Conservation (phyloP, 1,140 invertebrate species). For the Limonius californicus region DNA sequence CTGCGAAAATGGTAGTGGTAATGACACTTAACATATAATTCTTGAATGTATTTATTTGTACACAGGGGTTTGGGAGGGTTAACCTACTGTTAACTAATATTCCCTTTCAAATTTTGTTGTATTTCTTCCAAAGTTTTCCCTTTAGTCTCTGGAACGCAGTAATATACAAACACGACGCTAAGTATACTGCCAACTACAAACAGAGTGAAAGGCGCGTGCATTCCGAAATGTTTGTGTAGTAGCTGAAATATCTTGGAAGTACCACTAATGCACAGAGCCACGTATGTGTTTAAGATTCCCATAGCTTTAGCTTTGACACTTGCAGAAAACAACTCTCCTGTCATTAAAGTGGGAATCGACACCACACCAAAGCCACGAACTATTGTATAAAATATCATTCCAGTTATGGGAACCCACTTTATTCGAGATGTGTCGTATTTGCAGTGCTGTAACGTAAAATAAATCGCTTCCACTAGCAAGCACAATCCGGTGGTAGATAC, state of each 20-base stretch:
- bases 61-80: too few species aligned
- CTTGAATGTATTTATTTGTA: too few species aligned
- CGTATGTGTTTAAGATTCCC: neutral
- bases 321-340: constrained; percentile 15
- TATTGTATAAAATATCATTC: neutral
- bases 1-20: too few species aligned
- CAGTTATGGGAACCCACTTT: neutral
- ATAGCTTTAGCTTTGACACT: constrained; percentile 12
- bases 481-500: neutral
- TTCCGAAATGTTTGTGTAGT: neutral
- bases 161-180: neutral
- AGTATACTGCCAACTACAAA: neutral
- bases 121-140: constrained; percentile 20
- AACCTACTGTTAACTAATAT: too few species aligned
- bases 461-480: neutral
- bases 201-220: neutral
- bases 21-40: too few species aligned
- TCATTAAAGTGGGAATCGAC: neutral
- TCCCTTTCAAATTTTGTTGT: constrained; percentile 2
- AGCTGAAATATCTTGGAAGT: neutral
- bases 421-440: too few species aligned
- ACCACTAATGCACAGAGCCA: neutral
- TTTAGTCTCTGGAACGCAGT: constrained; percentile 17
- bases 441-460: neutral
- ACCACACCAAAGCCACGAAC: neutral